A percentile compares a stretch with the other conserved stretches of the same genome.
Conservation (phyloP, 2,888 invertebrate genomes). For the Globia sparganii region DNA sequence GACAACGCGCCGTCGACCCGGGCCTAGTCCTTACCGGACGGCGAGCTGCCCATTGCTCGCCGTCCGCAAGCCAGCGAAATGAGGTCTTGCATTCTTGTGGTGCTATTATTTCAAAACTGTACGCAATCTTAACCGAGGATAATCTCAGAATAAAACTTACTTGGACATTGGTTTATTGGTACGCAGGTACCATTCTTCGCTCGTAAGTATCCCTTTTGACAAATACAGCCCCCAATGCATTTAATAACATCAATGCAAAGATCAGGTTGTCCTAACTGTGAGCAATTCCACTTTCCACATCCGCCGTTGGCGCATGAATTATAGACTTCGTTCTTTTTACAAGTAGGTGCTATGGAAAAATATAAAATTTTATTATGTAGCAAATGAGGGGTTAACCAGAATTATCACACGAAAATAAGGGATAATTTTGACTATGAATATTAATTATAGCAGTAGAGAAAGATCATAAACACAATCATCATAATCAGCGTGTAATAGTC, state of each 20-base stretch:
- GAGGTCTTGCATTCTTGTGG: neutral
- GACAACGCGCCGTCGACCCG: too few species aligned
- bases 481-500: too few species aligned
- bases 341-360: slow-evolving; percentile 54
- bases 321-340: slow-evolving; percentile 64
- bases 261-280: slow-evolving; percentile 59
- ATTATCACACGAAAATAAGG: too few species aligned
- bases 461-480: neutral
- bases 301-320: slow-evolving; percentile 69
- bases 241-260: slow-evolving; percentile 66
- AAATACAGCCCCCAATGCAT: slow-evolving; percentile 70
- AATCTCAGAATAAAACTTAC: slow-evolving; percentile 54
- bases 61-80: too few species aligned
- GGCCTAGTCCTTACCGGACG: too few species aligned
- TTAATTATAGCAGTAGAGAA: neutral
- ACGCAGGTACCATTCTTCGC: slow-evolving; percentile 68
- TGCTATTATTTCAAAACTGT: neutral
- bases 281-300: slow-evolving; percentile 69
- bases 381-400: neutral
- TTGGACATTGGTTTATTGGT: slow-evolving; percentile 67
- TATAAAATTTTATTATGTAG: neutral
- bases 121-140: neutral
- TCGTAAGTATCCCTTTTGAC: slow-evolving; percentile 62
- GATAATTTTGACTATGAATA: neutral
- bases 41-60: too few species aligned